Conservation (phyloP, 2,113 vertebrate species). For the Oceanites oceanicus region DNA sequence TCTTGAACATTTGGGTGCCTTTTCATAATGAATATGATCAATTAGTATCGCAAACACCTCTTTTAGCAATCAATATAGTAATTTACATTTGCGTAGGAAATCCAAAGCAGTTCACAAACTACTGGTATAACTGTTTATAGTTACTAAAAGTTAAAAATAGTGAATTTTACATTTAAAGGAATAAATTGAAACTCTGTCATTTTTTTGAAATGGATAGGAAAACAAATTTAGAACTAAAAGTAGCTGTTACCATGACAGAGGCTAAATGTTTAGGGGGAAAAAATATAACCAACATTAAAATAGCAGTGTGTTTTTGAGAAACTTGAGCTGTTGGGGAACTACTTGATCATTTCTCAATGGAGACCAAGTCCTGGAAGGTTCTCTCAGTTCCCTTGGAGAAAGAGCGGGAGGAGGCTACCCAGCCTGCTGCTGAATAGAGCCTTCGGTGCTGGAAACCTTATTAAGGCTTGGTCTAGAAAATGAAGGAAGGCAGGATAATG, state of each 20-base stretch:
- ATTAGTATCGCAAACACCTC: neutral
- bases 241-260: slow-evolving; percentile 41
- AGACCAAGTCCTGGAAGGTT: neutral
- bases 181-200: neutral
- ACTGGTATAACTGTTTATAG: neutral
- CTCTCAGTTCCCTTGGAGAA: neutral
- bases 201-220: neutral
- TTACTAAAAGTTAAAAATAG: slow-evolving; percentile 18
- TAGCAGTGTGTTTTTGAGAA: slow-evolving; percentile 53
- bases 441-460: neutral
- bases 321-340: slow-evolving; percentile 24
- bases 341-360: slow-evolving; percentile 21
- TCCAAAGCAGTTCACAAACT: neutral
- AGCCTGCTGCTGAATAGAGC: neutral
- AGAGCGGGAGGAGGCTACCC: neutral
- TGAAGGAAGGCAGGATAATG: slow-evolving; percentile 45
- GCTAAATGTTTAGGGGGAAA: slow-evolving; percentile 50
- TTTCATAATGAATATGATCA: neutral
- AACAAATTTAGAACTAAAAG: slow-evolving; percentile 49
- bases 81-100: neutral
- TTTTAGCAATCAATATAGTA: neutral
- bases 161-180: slow-evolving; percentile 18
- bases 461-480: slow-evolving; percentile 39
- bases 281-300: slow-evolving; percentile 53
- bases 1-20: neutral